Conservation (phyloP, 1,140 invertebrate genomes). For the Limonius californicus region DNA sequence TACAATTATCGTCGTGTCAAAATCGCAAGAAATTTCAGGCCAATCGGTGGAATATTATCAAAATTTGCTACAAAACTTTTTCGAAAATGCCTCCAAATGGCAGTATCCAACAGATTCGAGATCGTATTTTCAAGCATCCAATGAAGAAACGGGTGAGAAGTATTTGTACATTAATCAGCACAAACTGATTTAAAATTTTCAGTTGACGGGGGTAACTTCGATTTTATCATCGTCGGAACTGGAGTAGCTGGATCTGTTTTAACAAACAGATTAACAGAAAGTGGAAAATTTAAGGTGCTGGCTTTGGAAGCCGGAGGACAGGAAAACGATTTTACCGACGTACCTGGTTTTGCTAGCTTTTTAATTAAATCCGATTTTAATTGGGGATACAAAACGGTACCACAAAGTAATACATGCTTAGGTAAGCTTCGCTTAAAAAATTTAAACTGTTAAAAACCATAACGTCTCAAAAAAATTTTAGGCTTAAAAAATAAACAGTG, state of each 20-base stretch:
- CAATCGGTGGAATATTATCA: too few relatives aligned
- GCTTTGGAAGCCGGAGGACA: slow-evolving; percentile 64
- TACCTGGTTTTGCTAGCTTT: slow-evolving; percentile 64
- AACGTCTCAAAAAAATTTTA: slow-evolving; percentile 30
- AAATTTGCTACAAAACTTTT: too few relatives aligned
- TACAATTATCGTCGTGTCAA: too few relatives aligned
- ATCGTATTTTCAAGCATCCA: too few relatives aligned
- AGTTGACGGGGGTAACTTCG: slow-evolving; percentile 32
- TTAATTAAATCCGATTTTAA: slow-evolving; percentile 67
- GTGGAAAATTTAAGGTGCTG: slow-evolving; percentile 62
- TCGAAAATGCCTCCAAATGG: too few relatives aligned
- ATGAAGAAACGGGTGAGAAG: too few relatives aligned
- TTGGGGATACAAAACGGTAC: slow-evolving; percentile 73
- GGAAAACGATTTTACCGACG: slow-evolving; percentile 68
- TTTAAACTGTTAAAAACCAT: not conserved
- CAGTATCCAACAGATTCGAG: too few relatives aligned
- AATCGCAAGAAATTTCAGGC: too few relatives aligned
- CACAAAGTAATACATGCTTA: slow-evolving; percentile 62
- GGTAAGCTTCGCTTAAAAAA: slow-evolving; percentile 44
- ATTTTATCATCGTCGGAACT: slow-evolving; percentile 40
- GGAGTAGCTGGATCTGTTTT: slow-evolving; percentile 54
- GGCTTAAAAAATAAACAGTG: slow-evolving; percentile 54
- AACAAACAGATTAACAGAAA: slow-evolving; percentile 69
- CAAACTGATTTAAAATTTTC: slow-evolving; percentile 2
- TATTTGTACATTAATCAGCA: too few relatives aligned